phyloP scores from a whole-genome alignment of 2,113 vertebrate species.

The Montifringilla adamsi region DNA sequence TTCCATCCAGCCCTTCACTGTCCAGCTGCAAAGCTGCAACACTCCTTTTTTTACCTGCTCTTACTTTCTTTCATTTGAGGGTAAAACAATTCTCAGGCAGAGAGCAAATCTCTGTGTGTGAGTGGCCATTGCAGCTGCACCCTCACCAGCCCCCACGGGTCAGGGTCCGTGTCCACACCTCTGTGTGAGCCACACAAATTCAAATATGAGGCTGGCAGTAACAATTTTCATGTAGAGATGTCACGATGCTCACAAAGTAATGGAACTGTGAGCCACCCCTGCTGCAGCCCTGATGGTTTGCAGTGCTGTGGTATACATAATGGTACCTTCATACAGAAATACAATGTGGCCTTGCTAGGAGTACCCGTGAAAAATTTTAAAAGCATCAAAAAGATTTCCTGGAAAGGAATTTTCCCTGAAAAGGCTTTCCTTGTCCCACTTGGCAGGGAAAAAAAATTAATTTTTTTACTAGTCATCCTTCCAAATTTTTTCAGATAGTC shows the following conservation, averaged over 20 bases:
- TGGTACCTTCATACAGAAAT: not conserved
- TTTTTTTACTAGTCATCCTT: not conserved
- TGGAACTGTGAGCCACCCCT: not conserved
- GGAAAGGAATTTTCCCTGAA: not conserved
- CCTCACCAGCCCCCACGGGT: rapidly evolving
- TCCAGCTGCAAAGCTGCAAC: not conserved
- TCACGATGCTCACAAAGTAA: not conserved
- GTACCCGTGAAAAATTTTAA: not conserved
- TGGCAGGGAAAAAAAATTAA: rapidly evolving
- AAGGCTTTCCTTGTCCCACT: not conserved
- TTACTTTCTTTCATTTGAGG: not conserved
- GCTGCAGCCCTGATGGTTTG: not conserved
- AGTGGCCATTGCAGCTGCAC: not conserved
- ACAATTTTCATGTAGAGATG: not conserved
- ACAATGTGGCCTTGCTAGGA: not conserved
- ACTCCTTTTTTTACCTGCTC: not conserved
- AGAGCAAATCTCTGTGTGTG: rapidly evolving
- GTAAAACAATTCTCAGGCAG: not conserved
- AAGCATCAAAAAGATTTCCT: not conserved
- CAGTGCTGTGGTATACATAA: not conserved
- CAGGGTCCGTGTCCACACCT: not conserved
- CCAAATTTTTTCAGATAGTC: not conserved
- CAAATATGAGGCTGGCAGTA: not conserved
- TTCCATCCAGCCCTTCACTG: not conserved
- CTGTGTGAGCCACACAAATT: not conserved